phyloP scores from a whole-genome alignment of 30 jellyfish, hydroid and myxozoan species.

The Pelagia noctiluca region DNA sequence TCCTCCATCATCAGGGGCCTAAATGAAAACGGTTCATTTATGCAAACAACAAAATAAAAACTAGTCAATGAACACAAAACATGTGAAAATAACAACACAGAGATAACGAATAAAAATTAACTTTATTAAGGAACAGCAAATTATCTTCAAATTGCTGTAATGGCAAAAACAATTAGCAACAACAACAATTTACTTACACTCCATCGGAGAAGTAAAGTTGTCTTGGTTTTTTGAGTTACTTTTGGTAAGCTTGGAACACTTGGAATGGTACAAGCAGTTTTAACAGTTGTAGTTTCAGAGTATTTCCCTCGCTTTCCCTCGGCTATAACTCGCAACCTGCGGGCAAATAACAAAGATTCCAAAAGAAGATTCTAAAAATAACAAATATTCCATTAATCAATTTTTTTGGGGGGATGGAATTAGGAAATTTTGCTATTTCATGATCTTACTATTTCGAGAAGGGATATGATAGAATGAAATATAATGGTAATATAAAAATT shows the following conservation, averaged over 20 bases:
- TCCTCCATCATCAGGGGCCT: constrained; percentile 98
- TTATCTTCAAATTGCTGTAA: no score
- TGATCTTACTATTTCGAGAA: no score
- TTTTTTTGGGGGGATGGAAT: no score
- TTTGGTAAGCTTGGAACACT: constrained; percentile 82
- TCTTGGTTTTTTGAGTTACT: constrained; percentile 86
- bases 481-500: background rate
- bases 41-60: background rate
- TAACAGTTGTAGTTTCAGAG: constrained; percentile 62
- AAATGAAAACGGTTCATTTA: constrained; percentile 5
- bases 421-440: no score
- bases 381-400: no score
- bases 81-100: background rate
- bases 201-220: constrained; percentile 77
- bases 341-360: background rate
- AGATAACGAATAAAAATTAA: background rate
- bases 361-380: background rate
- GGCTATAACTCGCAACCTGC: constrained; percentile 67
- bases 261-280: constrained; percentile 75
- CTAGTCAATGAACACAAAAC: background rate
- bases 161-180: no score
- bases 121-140: no score
- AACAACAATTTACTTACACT: constrained; percentile 64
- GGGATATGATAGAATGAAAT: no score
- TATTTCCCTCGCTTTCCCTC: constrained; percentile 78